Percentiles rank a stretch among this genome's conserved stretches.
phyloP scores from a whole-genome alignment of 2,113 vertebrate genomes.

The Gasterosteus nipponicus region DNA sequence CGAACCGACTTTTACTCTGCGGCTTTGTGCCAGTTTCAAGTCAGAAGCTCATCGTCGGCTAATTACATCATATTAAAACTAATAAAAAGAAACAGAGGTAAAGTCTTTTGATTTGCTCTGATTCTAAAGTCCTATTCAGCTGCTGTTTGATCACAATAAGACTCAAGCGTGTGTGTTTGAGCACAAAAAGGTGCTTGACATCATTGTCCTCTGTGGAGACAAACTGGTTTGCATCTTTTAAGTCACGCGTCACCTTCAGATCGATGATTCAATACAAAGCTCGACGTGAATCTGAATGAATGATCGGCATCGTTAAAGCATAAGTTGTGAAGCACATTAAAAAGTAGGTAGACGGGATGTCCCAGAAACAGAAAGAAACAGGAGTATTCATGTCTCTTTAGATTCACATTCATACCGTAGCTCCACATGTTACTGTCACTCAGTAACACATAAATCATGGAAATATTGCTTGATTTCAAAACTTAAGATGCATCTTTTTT shows the following conservation, averaged over 20 bases:
- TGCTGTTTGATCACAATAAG: constrained; percentile 44
- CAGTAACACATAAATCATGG: constrained; percentile 37
- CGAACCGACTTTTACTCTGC: constrained; percentile 53
- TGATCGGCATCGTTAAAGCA: background rate
- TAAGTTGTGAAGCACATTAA: constrained; percentile 8
- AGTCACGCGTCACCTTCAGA: constrained; percentile 49
- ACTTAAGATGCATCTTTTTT: background rate
- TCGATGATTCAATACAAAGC: background rate
- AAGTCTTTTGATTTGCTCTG: constrained; percentile 35
- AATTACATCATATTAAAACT: constrained; percentile 42
- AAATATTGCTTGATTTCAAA: constrained; percentile 68
- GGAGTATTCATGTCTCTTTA: constrained; percentile 14
- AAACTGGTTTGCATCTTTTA: constrained; percentile 58
- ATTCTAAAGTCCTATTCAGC: constrained; percentile 27
- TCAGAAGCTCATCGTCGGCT: constrained; percentile 41
- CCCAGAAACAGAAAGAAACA: constrained; percentile 32
- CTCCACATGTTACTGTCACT: constrained; percentile 39
- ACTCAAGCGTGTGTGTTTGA: constrained; percentile 29
- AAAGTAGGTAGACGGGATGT: constrained; percentile 35
- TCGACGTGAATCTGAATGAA: background rate
- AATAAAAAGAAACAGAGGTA: constrained; percentile 28
- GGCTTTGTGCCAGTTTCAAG: constrained; percentile 36
- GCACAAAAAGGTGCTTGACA: constrained; percentile 72
- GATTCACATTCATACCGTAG: constrained; percentile 50
- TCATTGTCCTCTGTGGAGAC: constrained; percentile 58